phyloP scores from a whole-genome alignment of 1,140 invertebrate species.

The Drosophila quadrilineata region DNA sequence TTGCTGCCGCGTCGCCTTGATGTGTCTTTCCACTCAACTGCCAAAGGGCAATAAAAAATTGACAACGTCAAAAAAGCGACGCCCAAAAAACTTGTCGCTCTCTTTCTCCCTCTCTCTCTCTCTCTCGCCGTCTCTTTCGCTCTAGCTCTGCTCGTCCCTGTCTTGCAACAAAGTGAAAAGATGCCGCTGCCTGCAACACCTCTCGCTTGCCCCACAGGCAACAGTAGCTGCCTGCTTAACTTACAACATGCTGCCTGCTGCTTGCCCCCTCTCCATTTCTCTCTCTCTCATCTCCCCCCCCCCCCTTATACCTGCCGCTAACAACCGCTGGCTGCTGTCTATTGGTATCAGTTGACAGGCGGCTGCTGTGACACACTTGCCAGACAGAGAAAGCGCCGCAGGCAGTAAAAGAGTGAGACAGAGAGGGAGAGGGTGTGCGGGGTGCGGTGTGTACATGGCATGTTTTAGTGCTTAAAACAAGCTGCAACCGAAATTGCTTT shows the following conservation, averaged over 20 bases:
- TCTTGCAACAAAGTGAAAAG: not conserved
- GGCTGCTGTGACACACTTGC: slow-evolving; percentile 38
- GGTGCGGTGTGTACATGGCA: too few species aligned
- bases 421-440: too few species aligned
- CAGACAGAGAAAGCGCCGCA: not conserved
- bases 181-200: not conserved
- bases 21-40: too few species aligned
- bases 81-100: slow-evolving; percentile 21
- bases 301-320: not conserved
- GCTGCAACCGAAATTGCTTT: slow-evolving; percentile 22
- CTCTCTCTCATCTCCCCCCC: not conserved
- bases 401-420: too few species aligned
- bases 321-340: not conserved
- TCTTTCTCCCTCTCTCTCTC: too few species aligned
- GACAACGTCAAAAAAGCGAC: slow-evolving; percentile 58
- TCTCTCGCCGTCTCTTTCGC: too few species aligned
- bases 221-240: not conserved
- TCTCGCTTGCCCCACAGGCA: not conserved
- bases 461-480: slow-evolving; percentile 5
- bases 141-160: too few species aligned
- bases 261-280: not conserved
- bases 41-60: slow-evolving; percentile 71
- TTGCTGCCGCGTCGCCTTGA: slow-evolving; percentile 8
- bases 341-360: slow-evolving; percentile 48
- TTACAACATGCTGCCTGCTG: too few species aligned